phyloP scores from a whole-genome alignment of 1,140 invertebrate genomes.

The Drosophila setifemur region DNA sequence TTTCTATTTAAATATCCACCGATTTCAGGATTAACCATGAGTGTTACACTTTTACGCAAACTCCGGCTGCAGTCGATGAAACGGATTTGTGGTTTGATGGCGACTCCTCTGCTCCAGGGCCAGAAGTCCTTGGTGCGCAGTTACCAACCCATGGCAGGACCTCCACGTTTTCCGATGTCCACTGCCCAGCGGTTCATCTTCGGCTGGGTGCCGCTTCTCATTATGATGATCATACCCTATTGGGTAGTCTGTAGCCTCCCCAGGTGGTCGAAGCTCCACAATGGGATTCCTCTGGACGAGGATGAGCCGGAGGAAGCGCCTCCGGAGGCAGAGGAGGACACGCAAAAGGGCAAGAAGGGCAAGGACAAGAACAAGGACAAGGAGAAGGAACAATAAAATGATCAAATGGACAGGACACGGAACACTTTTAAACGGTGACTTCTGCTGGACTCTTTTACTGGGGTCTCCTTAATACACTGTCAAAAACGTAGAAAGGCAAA shows the following conservation, averaged over 20 bases:
- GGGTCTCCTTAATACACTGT: constrained; percentile 8
- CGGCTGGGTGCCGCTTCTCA: constrained; percentile 21
- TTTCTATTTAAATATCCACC: neutral
- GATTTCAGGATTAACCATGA: constrained; percentile 25
- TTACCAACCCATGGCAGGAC: constrained; percentile 43
- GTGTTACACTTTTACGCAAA: constrained; percentile 13
- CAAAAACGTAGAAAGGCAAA: neutral
- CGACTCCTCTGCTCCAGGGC: neutral
- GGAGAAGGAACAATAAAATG: neutral
- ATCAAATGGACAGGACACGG: neutral
- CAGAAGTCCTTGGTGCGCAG: constrained; percentile 18
- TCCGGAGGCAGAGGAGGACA: neutral
- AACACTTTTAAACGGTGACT: constrained; percentile 56
- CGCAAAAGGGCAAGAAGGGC: neutral
- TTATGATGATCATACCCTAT: constrained; percentile 61
- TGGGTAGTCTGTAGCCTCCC: constrained; percentile 43
- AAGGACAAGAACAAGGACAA: neutral
- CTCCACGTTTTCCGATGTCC: constrained; percentile 50
- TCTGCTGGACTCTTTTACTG: constrained; percentile 37
- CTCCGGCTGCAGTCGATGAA: neutral
- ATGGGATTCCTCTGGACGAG: constrained; percentile 13
- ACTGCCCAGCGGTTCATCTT: constrained; percentile 26
- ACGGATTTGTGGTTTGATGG: neutral
- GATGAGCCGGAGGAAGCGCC: constrained; percentile 11
- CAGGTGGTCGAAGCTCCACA: constrained; percentile 47